These are phyloP conservation scores for Buphagus erythrorhynchus DNA, from an alignment of 2,797 vertebrate genomes.

Conservation along the genomic window DNA sequence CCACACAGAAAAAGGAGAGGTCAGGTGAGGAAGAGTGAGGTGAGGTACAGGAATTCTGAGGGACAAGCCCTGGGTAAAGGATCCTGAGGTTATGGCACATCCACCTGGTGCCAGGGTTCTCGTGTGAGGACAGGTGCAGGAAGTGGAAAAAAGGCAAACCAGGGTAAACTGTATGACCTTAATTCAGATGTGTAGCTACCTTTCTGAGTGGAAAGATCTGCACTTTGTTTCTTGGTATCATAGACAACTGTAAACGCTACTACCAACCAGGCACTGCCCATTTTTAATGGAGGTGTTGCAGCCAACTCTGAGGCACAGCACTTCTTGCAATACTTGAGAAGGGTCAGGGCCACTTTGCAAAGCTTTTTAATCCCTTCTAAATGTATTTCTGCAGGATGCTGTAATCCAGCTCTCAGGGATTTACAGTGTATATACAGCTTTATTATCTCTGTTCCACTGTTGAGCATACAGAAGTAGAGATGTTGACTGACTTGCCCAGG, in stretches of 20 bases:
- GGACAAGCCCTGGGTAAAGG: accelerated
- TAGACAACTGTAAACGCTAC: neutral
- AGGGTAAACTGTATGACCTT: neutral
- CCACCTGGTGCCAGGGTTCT: neutral
- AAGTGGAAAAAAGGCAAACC: neutral
- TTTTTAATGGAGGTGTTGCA: neutral
- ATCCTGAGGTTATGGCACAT: accelerated
- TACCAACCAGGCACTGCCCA: neutral
- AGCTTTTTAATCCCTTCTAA: neutral
- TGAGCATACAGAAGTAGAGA: neutral
- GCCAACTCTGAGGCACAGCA: neutral
- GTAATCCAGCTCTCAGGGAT: neutral
- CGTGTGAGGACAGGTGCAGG: neutral
- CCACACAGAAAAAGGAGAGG: neutral
- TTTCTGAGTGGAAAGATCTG: neutral
- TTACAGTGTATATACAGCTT: neutral
- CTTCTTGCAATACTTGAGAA: neutral
- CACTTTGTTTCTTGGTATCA: neutral
- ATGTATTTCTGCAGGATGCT: neutral
- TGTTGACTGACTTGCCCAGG: neutral
- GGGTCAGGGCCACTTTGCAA: neutral
- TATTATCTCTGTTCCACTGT: neutral
- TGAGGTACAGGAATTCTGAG: neutral
- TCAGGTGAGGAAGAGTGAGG: neutral
- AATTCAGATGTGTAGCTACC: neutral